These are phyloP conservation scores for Polymixis lichenea DNA, from an alignment of 2,888 invertebrate species.

Conservation along the genomic window DNA sequence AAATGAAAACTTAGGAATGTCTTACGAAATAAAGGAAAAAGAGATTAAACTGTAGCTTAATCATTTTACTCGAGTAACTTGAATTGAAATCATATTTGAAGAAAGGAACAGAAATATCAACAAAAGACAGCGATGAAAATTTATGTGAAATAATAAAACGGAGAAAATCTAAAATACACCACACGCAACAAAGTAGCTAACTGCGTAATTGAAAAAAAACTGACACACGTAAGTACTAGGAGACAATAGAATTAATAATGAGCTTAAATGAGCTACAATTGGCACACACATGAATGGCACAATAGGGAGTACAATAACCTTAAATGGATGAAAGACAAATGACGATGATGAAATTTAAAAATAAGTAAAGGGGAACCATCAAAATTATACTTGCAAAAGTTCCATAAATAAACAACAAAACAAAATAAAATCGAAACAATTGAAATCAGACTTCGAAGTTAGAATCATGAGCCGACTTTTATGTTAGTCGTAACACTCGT, in stretches of 20 bases:
- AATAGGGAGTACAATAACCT: slow-evolving; percentile 63
- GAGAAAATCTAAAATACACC: not conserved
- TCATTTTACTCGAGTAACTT: not conserved
- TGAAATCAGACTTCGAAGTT: not conserved
- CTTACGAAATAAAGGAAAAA: slow-evolving; percentile 20
- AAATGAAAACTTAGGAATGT: slow-evolving; percentile 43
- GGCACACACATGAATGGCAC: slow-evolving; percentile 66
- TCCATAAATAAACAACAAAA: slow-evolving; percentile 32
- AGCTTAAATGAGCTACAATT: slow-evolving; percentile 40
- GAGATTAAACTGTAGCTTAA: not conserved
- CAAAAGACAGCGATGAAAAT: not conserved
- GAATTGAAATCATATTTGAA: not conserved
- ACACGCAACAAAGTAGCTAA: slow-evolving; percentile 6
- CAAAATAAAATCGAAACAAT: slow-evolving; percentile 20
- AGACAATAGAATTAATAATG: slow-evolving; percentile 1
- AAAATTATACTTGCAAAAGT: slow-evolving; percentile 34
- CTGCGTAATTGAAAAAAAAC: not conserved
- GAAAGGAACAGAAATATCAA: not conserved
- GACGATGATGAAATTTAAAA: not conserved
- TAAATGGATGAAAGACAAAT: slow-evolving; percentile 45
- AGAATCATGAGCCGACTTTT: not conserved
- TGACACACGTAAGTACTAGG: not conserved
- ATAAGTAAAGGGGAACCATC: slow-evolving; percentile 12
- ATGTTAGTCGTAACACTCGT: not conserved
- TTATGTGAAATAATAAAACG: not conserved